Percentiles rank a stretch among this genome's conserved stretches.
phyloP scores from a whole-genome alignment of 2,888 invertebrate species.

The Tuberolachnus salignus region DNA sequence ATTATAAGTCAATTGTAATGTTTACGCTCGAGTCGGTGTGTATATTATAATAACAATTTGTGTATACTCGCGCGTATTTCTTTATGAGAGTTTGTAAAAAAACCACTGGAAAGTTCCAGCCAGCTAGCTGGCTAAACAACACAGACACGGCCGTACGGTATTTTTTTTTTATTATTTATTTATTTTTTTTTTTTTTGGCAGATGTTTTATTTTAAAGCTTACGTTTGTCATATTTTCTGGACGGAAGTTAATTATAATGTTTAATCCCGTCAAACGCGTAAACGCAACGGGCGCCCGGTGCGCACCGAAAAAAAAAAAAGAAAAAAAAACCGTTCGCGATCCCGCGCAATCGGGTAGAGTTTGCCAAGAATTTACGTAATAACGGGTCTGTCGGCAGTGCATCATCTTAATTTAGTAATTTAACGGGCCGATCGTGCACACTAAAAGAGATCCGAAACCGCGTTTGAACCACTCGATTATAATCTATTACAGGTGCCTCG shows the following conservation, averaged over 20 bases:
- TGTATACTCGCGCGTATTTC: not conserved
- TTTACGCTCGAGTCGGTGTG: not conserved
- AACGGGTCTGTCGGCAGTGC: not conserved
- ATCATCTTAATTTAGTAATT: not conserved
- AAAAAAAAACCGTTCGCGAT: conserved; percentile 23
- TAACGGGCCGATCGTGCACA: not conserved
- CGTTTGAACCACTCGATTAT: too few relatives aligned
- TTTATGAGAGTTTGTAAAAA: not conserved
- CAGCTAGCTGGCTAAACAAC: not conserved
- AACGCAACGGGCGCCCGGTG: conserved; percentile 7
- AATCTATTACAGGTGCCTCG: too few relatives aligned
- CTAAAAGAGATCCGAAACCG: too few relatives aligned
- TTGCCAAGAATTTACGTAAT: conserved; percentile 41
- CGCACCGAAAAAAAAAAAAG: not conserved
- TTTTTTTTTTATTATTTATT: too few relatives aligned
- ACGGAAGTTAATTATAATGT: conserved; percentile 38
- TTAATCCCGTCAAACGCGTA: conserved; percentile 28
- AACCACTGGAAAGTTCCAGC: conserved; percentile 24
- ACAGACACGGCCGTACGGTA: not conserved
- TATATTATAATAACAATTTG: not conserved
- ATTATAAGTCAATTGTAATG: not conserved
- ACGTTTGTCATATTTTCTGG: conserved; percentile 42
- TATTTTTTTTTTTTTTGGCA: conserved; percentile 40
- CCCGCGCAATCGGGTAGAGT: conserved; percentile 10
- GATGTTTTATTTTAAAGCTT: conserved; percentile 28